phyloP scores from a whole-genome alignment of 2,888 invertebrate species.

The Chrysolina oricalcia region DNA sequence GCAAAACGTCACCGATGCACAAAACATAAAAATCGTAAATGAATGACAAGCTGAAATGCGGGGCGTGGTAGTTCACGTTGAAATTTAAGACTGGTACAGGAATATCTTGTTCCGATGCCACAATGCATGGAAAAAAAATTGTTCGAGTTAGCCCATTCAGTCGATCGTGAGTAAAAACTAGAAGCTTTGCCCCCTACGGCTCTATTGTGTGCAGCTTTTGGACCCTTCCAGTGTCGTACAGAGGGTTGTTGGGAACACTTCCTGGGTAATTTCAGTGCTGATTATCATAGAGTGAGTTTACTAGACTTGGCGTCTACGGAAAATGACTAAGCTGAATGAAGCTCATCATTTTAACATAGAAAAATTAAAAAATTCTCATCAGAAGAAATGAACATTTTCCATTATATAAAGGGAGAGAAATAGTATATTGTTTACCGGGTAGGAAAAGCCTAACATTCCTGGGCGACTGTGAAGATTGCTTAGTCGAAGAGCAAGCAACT shows the following conservation, averaged over 20 bases:
- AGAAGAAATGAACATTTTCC: no score
- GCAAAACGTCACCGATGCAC: conserved; percentile 64
- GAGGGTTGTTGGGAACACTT: background rate
- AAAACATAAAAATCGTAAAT: conserved; percentile 65
- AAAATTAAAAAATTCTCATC: no score
- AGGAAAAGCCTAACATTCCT: no score
- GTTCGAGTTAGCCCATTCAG: conserved; percentile 69
- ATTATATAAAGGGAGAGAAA: no score
- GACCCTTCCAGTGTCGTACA: conserved; percentile 45
- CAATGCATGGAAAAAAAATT: conserved; percentile 67
- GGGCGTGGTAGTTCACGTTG: conserved; percentile 68
- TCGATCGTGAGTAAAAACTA: conserved; percentile 70
- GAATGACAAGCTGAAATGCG: conserved; percentile 69
- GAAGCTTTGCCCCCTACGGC: conserved; percentile 69
- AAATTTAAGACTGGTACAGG: conserved; percentile 70
- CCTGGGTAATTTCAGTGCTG: background rate
- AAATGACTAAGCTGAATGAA: no score
- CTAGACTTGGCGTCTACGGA: conserved; percentile 10
- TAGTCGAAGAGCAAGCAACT: no score
- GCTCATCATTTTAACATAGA: no score
- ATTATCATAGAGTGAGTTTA: background rate
- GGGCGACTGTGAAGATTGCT: no score
- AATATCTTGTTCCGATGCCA: conserved; percentile 70
- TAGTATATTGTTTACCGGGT: no score
- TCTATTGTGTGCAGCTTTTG: conserved; percentile 66